Percentiles rank a stretch among this genome's conserved stretches.
phyloP scores from a whole-genome alignment of 2,113 vertebrate genomes.

The Cavia aperea region DNA sequence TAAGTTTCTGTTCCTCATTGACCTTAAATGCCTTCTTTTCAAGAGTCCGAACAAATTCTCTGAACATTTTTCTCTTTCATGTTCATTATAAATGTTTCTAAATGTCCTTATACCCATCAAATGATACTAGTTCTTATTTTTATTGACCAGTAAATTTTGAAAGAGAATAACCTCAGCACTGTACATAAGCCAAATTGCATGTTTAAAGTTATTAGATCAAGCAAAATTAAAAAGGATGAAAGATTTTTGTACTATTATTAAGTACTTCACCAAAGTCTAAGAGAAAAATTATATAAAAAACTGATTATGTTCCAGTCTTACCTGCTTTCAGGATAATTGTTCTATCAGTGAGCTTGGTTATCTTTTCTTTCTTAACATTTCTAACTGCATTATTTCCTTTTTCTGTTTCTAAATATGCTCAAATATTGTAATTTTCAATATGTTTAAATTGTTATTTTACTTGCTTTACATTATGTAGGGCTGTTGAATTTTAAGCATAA shows the following conservation, averaged over 20 bases:
- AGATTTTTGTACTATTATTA: not conserved
- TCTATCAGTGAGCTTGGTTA: not conserved
- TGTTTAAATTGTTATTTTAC: not conserved
- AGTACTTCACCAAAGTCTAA: not conserved
- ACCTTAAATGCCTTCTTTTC: not conserved
- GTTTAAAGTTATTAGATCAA: not conserved
- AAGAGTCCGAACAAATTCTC: not conserved
- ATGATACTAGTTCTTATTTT: not conserved
- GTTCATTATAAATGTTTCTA: not conserved
- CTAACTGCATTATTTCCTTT: not conserved
- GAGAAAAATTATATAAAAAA: not conserved
- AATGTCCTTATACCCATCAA: not conserved
- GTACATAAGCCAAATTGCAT: not conserved
- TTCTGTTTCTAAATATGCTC: not conserved
- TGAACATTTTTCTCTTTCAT: slow-evolving; percentile 21
- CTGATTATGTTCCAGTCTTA: not conserved
- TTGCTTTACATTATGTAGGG: not conserved
- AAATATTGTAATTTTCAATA: not conserved
- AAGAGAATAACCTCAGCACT: not conserved
- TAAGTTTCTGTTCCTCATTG: not conserved
- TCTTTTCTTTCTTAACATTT: not conserved
- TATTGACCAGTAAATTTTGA: not conserved
- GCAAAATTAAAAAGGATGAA: not conserved
- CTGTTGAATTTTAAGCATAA: not conserved
- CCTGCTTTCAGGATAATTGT: not conserved